Evolutionary conservation across 2,797 vertebrate species (phyloP).

Genomic region (Australoheros facetus): DNA sequence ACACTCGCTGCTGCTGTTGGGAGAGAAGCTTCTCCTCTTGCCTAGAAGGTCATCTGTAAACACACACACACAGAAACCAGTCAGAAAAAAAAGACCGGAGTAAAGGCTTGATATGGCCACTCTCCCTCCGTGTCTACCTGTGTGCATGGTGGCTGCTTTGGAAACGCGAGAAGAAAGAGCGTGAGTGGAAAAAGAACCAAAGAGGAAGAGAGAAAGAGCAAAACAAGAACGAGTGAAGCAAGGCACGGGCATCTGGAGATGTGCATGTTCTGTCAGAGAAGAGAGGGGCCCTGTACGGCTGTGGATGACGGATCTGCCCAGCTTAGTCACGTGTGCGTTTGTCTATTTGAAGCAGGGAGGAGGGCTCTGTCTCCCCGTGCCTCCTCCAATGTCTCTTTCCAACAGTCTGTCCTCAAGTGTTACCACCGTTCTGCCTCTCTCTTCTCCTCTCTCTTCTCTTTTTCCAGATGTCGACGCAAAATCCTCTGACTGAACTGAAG

Average conservation of each 20-base stretch:
- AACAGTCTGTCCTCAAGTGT: constrained; percentile 64
- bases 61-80: constrained; percentile 30
- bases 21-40: constrained; percentile 93
- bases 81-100: constrained; percentile 27
- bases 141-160: constrained; percentile 56
- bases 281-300: constrained; percentile 63
- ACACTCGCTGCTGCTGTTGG: constrained; percentile 92
- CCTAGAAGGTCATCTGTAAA: constrained; percentile 93
- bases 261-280: constrained; percentile 72
- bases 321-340: constrained; percentile 60
- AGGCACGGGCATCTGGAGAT: constrained; percentile 68
- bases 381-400: constrained; percentile 58
- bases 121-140: constrained; percentile 59
- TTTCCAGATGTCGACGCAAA: constrained; percentile 63
- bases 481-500: constrained; percentile 31
- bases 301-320: constrained; percentile 74
- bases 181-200: constrained; percentile 31
- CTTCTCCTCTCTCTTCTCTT: constrained; percentile 21
- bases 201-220: constrained; percentile 35
- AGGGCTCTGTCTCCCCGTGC: constrained; percentile 42
- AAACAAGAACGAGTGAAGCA: constrained; percentile 46
- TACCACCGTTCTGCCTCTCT: constrained; percentile 50
- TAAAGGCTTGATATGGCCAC: constrained; percentile 13
- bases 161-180: constrained; percentile 40
- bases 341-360: constrained; percentile 37